These are phyloP conservation scores for Ammodytes marinus DNA, from an alignment of 2,113 vertebrate species.

Conservation along the genomic window DNA sequence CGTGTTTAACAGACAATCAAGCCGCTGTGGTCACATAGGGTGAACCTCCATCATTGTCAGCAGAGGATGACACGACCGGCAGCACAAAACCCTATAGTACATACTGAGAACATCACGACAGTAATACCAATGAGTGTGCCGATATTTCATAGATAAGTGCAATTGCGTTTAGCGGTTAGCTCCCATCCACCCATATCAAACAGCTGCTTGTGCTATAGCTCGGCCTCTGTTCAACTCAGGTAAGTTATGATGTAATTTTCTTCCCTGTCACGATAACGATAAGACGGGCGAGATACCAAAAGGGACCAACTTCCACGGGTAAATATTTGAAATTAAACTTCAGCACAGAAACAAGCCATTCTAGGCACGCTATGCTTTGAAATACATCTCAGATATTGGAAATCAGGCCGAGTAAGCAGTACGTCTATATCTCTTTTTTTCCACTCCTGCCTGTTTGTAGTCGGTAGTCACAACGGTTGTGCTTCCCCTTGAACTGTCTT, in stretches of 20 bases:
- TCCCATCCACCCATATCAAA: constrained; percentile 47
- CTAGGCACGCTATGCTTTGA: not conserved
- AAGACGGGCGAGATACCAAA: constrained; percentile 37
- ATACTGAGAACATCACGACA: constrained; percentile 13
- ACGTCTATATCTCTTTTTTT: not conserved
- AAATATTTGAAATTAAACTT: constrained; percentile 59
- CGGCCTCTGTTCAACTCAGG: constrained; percentile 58
- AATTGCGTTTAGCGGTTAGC: constrained; percentile 34
- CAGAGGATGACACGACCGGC: constrained; percentile 28
- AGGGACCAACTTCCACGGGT: constrained; percentile 24
- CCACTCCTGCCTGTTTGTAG: constrained; percentile 13
- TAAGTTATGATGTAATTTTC: constrained; percentile 77
- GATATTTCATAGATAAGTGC: constrained; percentile 46
- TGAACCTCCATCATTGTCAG: constrained; percentile 14
- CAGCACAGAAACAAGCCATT: constrained; percentile 3
- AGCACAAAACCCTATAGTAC: not conserved
- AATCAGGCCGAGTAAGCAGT: not conserved
- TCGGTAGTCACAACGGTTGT: constrained; percentile 2
- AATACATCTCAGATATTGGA: constrained; percentile 31
- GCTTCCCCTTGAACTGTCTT: not conserved
- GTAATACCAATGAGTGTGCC: constrained; percentile 43
- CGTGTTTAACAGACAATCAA: not conserved
- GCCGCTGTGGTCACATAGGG: not conserved
- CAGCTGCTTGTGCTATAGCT: constrained; percentile 33
- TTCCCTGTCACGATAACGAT: constrained; percentile 59